Evolutionary conservation across 2,797 vertebrate species (phyloP).

Genomic region (Hapalemur alaotrensis): DNA sequence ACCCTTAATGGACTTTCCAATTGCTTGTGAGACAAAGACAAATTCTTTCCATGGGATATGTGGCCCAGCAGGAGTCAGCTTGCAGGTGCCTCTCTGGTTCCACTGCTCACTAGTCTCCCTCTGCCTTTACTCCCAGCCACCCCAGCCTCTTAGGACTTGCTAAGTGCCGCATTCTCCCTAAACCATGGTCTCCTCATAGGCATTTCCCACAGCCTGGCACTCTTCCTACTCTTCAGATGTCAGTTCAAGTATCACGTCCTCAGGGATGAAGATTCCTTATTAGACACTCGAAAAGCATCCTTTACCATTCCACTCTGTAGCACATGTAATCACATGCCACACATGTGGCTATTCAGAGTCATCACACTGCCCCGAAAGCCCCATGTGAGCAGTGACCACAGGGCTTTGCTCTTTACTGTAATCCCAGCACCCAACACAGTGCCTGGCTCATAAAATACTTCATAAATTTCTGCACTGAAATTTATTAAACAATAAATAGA

Average conservation of each 20-base stretch:
- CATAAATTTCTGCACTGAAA: conserved; percentile 10
- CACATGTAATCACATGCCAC: neutral
- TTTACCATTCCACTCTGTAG: neutral
- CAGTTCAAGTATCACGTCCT: neutral
- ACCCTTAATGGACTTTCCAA: conserved; percentile 52
- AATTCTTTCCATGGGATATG: neutral
- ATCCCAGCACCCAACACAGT: neutral
- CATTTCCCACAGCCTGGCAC: neutral
- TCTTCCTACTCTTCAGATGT: neutral
- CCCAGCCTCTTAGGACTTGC: neutral
- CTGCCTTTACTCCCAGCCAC: neutral
- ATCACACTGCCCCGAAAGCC: neutral
- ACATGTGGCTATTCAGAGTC: neutral
- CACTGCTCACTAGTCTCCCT: neutral
- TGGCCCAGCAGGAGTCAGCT: neutral
- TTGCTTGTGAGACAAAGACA: conserved; percentile 21
- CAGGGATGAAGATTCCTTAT: neutral
- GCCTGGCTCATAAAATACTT: neutral
- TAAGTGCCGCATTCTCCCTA: neutral
- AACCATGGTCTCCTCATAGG: neutral
- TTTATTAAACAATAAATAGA: neutral
- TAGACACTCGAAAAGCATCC: neutral
- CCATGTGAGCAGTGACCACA: neutral
- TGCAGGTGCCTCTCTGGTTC: too few relatives aligned
- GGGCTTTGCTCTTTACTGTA: neutral